Base-by-base conservation (phyloP, 2,797 vertebrate species). In the Eleutherodactylus coqui region DNA sequence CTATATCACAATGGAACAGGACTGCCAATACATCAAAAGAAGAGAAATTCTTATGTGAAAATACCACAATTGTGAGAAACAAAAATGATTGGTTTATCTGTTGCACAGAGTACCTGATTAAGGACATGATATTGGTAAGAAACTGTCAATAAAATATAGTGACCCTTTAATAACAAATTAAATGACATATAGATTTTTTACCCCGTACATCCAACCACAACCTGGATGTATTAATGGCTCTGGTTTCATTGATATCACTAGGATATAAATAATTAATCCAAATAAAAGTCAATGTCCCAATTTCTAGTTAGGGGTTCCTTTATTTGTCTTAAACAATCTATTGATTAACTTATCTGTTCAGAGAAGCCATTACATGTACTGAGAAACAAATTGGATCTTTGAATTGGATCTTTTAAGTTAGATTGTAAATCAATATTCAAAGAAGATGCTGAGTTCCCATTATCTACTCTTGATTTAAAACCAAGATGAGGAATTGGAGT, bases 241-340 rank as follows among this genome's bases (percentile, higher is more conserved):
- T 29, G n/a, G 16, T 11, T 3, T 75, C 13, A 13, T 67, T 64
- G 14, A 27, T 19, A 80, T 45, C n/a, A 45, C 19, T 36, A 38
- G 21, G 32, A 36, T 36, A 72, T 53, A 14, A 51, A 72, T 73
- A 73, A 73, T 70, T 45, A 6, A 72, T 70, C 21, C 11, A 73
- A 73, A 43, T 53, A 38, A 82, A 72, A 64, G 64, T 41, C 80
- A 82, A 24, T 64, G 4, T 78, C 21, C 29, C 21, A 69, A 24
- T 82, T 53, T 14, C 19, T 60, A 60, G n/a, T 82, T 82, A 53
- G 29, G 24, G n/a, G n/a, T 82, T 51, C n/a, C 14, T 49, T 32
- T 67, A 34, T 55, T 82, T 82, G 64, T 62, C 34, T 69, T 72
- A 53, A 70, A 72, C 55, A 82, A 82, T 53, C 29, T 62, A 51